phyloP scores from a whole-genome alignment of 2,888 invertebrate species.

The Hirtodrosophila duncani region DNA sequence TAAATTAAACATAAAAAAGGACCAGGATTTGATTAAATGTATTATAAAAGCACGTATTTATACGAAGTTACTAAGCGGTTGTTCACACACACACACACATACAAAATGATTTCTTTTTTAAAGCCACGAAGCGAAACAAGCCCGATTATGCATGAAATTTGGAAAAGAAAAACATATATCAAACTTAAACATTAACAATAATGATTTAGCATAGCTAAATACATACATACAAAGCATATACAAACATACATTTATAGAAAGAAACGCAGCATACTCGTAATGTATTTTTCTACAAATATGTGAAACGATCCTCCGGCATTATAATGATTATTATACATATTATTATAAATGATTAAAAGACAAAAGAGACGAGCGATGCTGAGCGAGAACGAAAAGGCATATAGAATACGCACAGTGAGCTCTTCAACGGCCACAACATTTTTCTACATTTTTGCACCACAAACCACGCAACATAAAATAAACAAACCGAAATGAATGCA shows the following conservation, averaged over 20 bases:
- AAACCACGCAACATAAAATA: constrained; percentile 17
- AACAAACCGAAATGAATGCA: background rate
- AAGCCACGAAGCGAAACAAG: constrained; percentile 18
- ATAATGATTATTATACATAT: constrained; percentile 40
- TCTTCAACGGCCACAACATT: constrained; percentile 48
- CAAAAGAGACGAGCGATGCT: constrained; percentile 4
- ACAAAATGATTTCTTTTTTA: constrained; percentile 24
- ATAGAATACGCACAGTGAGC: constrained; percentile 48
- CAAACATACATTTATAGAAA: background rate
- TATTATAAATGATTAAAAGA: constrained; percentile 26
- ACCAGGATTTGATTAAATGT: constrained; percentile 67
- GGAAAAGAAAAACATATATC: constrained; percentile 55
- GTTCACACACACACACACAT: constrained; percentile 34
- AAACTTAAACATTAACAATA: constrained; percentile 54
- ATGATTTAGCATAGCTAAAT: constrained; percentile 66
- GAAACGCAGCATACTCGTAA: background rate
- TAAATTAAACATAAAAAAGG: constrained; percentile 34
- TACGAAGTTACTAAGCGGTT: constrained; percentile 65
- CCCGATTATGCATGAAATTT: constrained; percentile 25
- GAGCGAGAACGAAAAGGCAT: constrained; percentile 2
- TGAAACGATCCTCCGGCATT: constrained; percentile 65
- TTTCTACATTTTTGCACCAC: constrained; percentile 68
- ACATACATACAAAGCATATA: constrained; percentile 9
- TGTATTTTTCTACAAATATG: constrained; percentile 43
- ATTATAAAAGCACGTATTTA: constrained; percentile 42